Evolutionary conservation across 2,113 vertebrate genomes (phyloP).

Genomic region (Amblyornis subalaris): DNA sequence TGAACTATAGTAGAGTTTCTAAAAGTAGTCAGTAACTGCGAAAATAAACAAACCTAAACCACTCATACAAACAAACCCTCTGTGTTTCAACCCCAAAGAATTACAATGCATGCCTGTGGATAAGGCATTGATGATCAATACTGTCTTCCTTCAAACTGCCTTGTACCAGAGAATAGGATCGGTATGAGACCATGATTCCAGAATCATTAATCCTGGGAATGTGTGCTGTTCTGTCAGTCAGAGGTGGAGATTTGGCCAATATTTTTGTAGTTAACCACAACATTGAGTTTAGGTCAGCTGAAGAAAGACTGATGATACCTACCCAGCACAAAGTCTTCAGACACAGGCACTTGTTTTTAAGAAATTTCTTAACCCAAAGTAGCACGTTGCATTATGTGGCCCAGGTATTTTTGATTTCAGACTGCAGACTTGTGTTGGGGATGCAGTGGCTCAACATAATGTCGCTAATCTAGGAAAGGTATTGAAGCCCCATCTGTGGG

Average conservation of each 20-base stretch:
- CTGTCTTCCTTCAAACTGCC: neutral
- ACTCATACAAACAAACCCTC: neutral
- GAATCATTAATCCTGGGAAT: neutral
- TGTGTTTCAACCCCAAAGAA: neutral
- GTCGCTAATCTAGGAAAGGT: neutral
- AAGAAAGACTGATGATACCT: neutral
- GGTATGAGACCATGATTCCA: rapidly evolving
- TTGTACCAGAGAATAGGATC: neutral
- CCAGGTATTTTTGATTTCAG: neutral
- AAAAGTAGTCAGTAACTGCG: neutral
- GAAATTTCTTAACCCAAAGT: neutral
- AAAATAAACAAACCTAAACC: neutral
- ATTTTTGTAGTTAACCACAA: neutral
- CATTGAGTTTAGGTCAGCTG: neutral
- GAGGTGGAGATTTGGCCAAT: neutral
- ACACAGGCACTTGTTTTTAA: neutral
- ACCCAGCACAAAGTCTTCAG: neutral
- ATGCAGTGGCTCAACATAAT: neutral
- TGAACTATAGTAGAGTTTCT: neutral
- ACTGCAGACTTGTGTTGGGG: neutral
- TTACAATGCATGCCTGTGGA: neutral
- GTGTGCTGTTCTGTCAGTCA: neutral
- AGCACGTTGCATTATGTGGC: neutral
- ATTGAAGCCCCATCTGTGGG: neutral
- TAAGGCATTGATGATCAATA: neutral